A percentile compares a stretch with the other conserved stretches of the same genome.
phyloP scores from a whole-genome alignment of 23 tunicate species.

The Trididemnum miniatum region DNA sequence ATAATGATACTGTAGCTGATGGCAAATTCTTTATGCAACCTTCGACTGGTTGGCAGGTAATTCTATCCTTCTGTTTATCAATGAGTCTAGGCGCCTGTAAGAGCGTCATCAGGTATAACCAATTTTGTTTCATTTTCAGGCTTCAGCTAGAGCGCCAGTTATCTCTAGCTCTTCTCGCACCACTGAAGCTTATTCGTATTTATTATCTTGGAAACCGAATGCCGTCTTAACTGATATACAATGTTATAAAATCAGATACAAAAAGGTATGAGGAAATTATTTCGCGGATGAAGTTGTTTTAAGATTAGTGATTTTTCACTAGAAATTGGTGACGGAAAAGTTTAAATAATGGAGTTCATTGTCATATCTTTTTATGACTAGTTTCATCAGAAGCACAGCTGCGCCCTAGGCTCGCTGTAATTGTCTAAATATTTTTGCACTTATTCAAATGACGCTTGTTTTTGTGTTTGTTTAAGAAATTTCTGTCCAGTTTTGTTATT shows the following conservation, averaged over 20 bases:
- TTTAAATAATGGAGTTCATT: too few relatives aligned
- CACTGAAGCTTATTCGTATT: background rate
- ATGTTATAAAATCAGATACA: constrained; percentile 11
- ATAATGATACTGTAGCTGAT: background rate
- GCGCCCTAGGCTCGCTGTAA: too few relatives aligned
- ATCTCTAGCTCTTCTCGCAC: constrained; percentile 13
- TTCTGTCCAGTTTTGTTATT: too few relatives aligned
- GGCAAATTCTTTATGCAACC: constrained; percentile 3
- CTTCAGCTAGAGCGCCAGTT: constrained; percentile 8
- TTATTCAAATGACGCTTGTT: too few relatives aligned
- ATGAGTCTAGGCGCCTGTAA: background rate
- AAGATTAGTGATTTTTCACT: too few relatives aligned
- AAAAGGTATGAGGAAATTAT: too few relatives aligned
- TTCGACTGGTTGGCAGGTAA: background rate
- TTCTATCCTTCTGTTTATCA: constrained; percentile 12
- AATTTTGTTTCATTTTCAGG: constrained; percentile 1
- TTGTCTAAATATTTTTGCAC: too few relatives aligned
- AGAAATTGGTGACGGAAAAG: too few relatives aligned
- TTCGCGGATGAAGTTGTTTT: too few relatives aligned
- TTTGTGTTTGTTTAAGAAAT: background rate
- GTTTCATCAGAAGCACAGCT: background rate
- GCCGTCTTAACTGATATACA: background rate
- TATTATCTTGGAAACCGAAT: constrained; percentile 21
- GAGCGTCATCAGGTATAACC: background rate
- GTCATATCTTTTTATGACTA: background rate